Evolutionary conservation across 1,140 invertebrate genomes (phyloP).

Genomic region (Euura lappo): DNA sequence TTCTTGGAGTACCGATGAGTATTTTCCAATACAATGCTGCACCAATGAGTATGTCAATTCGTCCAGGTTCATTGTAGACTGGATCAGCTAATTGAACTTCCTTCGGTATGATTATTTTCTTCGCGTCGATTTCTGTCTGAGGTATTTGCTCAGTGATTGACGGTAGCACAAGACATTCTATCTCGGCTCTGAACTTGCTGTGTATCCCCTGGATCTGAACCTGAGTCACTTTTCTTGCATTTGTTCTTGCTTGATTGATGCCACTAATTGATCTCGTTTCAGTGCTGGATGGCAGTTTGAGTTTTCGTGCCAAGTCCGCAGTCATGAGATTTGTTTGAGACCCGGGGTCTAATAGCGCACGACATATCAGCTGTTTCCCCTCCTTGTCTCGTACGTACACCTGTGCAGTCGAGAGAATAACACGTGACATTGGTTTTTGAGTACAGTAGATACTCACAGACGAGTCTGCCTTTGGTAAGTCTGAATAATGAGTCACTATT

Average conservation of each 20-base stretch:
- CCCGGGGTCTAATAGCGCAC: neutral
- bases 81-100: neutral
- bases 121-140: neutral
- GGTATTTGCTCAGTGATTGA: neutral
- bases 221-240: neutral
- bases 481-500: neutral
- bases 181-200: neutral
- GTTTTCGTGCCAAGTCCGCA: neutral
- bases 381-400: neutral
- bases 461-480: neutral
- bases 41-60: constrained; percentile 7
- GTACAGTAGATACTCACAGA: neutral
- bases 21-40: constrained; percentile 19
- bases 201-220: neutral
- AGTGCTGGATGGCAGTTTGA: neutral
- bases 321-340: neutral
- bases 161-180: neutral
- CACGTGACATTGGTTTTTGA: neutral
- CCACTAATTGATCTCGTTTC: neutral
- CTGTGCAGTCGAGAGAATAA: neutral
- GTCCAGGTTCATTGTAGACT: neutral
- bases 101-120: neutral
- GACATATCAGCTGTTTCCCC: neutral
- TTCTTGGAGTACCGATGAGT: constrained; percentile 1
- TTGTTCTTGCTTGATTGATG: neutral